These are phyloP conservation scores for Acanthoscelides obtectus DNA, from an alignment of 2,888 invertebrate species.

Conservation along the genomic window DNA sequence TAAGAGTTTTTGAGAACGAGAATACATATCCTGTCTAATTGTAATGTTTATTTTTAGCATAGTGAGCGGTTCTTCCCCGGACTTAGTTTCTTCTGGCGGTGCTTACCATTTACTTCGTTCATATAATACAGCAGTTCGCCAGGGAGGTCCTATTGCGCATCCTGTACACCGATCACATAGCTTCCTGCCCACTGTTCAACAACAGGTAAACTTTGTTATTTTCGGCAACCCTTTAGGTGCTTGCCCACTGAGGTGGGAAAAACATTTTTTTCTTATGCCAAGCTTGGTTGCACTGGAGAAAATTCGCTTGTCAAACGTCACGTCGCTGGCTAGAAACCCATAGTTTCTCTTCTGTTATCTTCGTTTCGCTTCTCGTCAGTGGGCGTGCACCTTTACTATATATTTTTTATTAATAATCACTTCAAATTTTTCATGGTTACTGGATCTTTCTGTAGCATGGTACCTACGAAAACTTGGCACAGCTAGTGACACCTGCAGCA, in stretches of 20 bases:
- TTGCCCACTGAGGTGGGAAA: too few species aligned
- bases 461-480: conserved; percentile 41
- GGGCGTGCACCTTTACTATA: too few species aligned
- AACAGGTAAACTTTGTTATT: conserved; percentile 40
- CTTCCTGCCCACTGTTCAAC: conserved; percentile 37
- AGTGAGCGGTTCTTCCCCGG: conserved; percentile 73
- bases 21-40: too few species aligned
- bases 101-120: conserved; percentile 47
- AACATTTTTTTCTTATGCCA: too few species aligned
- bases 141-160: conserved; percentile 35
- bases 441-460: conserved; percentile 49
- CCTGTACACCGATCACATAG: conserved; percentile 45
- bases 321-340: too few species aligned
- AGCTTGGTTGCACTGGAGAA: too few species aligned
- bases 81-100: conserved; percentile 69
- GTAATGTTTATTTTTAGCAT: conserved; percentile 41
- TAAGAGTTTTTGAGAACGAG: too few species aligned
- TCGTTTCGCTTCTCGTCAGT: too few species aligned
- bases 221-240: too few species aligned
- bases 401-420: background rate
- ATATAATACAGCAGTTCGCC: conserved; percentile 28
- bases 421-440: too few species aligned
- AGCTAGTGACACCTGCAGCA: conserved; percentile 61
- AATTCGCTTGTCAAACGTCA: too few species aligned
- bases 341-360: too few species aligned